A percentile compares a stretch with the other conserved stretches of the same genome.
phyloP scores from a whole-genome alignment of 1,140 invertebrate genomes.

The Parapsyche elsis region DNA sequence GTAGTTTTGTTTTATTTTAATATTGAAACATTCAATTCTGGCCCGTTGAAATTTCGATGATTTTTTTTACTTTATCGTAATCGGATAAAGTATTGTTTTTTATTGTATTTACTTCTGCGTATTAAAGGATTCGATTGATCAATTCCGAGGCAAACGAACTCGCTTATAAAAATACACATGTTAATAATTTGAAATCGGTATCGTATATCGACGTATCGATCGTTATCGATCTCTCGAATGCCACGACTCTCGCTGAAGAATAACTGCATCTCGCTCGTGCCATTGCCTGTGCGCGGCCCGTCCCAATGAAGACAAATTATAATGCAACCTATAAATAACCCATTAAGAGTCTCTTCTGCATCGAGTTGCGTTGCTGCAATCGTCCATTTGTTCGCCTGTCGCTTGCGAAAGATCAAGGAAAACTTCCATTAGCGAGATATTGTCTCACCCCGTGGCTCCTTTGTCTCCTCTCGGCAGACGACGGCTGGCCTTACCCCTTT shows the following conservation, averaged over 20 bases:
- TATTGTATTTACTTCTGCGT: too few relatives aligned
- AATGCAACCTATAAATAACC: conserved; percentile 30
- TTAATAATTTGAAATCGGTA: conserved; percentile 17
- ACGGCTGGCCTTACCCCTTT: conserved; percentile 25
- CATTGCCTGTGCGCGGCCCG: neutral
- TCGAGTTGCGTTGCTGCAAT: conserved; percentile 7
- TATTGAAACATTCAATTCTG: too few relatives aligned
- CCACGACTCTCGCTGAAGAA: neutral
- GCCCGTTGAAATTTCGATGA: too few relatives aligned
- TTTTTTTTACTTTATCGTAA: too few relatives aligned
- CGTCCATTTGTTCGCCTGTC: conserved; percentile 20
- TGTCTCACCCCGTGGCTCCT: conserved; percentile 7
- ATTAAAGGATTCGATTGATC: too few relatives aligned
- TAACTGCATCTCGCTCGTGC: neutral
- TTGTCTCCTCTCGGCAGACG: conserved; percentile 23
- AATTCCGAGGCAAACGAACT: neutral
- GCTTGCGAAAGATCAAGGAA: conserved; percentile 40
- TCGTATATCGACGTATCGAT: conserved; percentile 17
- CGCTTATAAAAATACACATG: conserved; percentile 18
- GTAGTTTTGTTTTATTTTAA: too few relatives aligned
- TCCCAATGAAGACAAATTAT: conserved; percentile 23
- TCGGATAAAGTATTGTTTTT: too few relatives aligned
- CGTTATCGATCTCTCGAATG: conserved; percentile 5
- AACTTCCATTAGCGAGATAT: conserved; percentile 31
- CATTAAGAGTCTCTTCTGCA: conserved; percentile 10